Conservation (phyloP, 2,797 vertebrate species). For the Cryptoprocta ferox region DNA sequence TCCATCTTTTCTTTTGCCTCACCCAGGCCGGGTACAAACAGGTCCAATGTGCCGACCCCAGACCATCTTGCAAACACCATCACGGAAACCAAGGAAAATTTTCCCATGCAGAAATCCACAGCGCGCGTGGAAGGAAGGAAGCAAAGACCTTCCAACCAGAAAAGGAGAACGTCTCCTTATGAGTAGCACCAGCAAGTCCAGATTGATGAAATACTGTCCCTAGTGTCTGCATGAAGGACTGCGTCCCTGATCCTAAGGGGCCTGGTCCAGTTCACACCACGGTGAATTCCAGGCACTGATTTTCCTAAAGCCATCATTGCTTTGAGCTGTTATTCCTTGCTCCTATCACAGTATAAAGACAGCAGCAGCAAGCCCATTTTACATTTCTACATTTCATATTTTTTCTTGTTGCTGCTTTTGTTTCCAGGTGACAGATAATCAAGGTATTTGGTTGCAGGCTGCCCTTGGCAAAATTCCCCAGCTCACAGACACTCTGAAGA, state of each 20-base stretch:
- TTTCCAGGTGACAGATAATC: neutral
- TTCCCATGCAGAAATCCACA: neutral
- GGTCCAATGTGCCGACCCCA: neutral
- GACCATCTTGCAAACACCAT: neutral
- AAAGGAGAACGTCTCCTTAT: neutral
- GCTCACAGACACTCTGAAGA: neutral
- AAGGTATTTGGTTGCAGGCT: neutral
- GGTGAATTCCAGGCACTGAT: neutral
- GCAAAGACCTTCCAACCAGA: neutral
- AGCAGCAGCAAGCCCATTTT: neutral
- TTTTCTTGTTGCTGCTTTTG: neutral
- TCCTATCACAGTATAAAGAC: neutral
- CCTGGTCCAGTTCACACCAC: fast-evolving
- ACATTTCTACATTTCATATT: neutral
- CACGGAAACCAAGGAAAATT: neutral
- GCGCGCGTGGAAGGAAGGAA: neutral
- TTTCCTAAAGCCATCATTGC: neutral
- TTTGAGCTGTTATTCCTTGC: neutral
- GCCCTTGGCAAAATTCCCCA: neutral
- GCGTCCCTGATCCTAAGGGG: neutral
- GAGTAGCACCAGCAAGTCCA: neutral
- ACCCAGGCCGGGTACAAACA: neutral
- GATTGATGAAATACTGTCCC: neutral
- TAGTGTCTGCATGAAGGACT: neutral
- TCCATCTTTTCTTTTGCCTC: neutral